These are phyloP conservation scores for Pterophyllum scalare DNA, from an alignment of 2,113 vertebrate species.

Conservation along the genomic window DNA sequence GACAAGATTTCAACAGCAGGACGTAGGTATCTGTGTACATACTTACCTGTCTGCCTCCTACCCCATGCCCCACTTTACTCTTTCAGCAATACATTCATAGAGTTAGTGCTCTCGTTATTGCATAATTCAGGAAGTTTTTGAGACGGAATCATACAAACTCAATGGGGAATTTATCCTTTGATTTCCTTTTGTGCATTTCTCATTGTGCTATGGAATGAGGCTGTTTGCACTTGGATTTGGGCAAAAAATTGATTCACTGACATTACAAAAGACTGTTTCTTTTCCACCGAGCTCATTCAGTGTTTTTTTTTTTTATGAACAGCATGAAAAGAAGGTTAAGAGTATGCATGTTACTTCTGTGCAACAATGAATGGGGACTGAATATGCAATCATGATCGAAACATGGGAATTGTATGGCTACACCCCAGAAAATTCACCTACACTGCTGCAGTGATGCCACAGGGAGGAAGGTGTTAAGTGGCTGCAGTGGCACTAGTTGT, in stretches of 20 bases:
- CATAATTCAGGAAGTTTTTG: conserved; percentile 12
- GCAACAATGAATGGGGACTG: not conserved
- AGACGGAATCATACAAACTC: not conserved
- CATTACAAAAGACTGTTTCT: conserved; percentile 4
- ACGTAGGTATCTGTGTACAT: conserved; percentile 35
- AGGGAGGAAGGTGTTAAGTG: not conserved
- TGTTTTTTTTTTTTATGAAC: not conserved
- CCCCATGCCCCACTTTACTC: conserved; percentile 19
- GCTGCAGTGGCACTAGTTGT: conserved; percentile 5
- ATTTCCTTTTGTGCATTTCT: conserved; percentile 1
- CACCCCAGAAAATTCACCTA: not conserved
- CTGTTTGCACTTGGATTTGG: not conserved
- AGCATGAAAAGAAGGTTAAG: not conserved
- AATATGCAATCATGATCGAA: not conserved
- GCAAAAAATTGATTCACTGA: not conserved
- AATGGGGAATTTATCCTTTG: conserved; percentile 2
- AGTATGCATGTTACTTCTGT: not conserved
- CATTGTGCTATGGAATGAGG: not conserved
- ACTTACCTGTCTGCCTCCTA: conserved; percentile 44
- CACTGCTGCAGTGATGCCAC: not conserved
- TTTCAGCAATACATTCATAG: not conserved
- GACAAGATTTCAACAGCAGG: conserved; percentile 63
- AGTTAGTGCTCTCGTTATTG: not conserved
- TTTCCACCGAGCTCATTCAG: not conserved
- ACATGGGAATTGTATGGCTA: not conserved